Evolutionary conservation across 2,888 invertebrate genomes (phyloP), one percentile per base, ranked within the genome.

Genomic region (Limnephilus lunatus): DNA sequence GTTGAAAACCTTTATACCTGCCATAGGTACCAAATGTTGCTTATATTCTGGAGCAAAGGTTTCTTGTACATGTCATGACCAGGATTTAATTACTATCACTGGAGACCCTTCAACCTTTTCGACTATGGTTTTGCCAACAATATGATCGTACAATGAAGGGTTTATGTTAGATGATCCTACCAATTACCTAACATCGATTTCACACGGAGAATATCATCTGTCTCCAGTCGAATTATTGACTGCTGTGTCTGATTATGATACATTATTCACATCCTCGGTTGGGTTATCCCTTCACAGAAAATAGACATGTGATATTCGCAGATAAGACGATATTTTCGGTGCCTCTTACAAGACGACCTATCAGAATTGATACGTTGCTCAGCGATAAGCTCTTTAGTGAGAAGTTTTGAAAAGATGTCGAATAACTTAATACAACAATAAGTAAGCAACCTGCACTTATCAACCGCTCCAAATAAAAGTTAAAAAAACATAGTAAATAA

Each of bases 11-110:
- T 68, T 68, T 68, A 68, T 68, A 68, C 68, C 68, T n/a, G 25
- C n/a, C 25, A 7, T 68, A n/a, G 68, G 25, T 68, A 68, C n/a
- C n/a, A 68, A 25, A 68, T 9, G 7, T 68, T 1, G 25, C 68
- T 68, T 68, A 68, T 68, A 68, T 68, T 68, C 7, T 25, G 53
- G 25, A 68, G n/a, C 68, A n/a, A 68, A 68, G 68, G 68, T 68
- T 25, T 19, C 68, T 68, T 25, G 68, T 68, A 68, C 68, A 68
- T 68, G 68, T 68, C 68, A 68, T 25, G 68, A n/a, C 68, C 68
- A 68, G 68, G 68, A 68, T 68, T 68, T 68, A 68, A 68, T 68
- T 68, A 68, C 68, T n/a, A 68, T 68, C 68, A 68, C 68, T 68
- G 68, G 25, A 68, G 25, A 68, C 68, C 68, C 68, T 68, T 68